Evolutionary conservation across 2,888 invertebrate genomes (phyloP).

Genomic region (Prosopocoilus inquinatus): DNA sequence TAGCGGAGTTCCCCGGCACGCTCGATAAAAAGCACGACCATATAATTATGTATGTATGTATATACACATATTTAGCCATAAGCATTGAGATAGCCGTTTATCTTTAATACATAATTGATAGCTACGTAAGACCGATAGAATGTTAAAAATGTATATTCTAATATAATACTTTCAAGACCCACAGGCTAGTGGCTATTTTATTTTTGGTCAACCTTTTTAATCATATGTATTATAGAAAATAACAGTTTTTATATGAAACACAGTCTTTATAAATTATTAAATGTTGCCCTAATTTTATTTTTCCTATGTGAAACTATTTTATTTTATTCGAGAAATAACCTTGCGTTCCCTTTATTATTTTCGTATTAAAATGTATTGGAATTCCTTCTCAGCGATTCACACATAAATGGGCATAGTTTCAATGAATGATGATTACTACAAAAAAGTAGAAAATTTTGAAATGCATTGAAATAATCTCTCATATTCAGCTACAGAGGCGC

Average conservation of each 20-base stretch:
- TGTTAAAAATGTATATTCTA: slow-evolving; percentile 51
- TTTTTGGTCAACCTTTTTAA: slow-evolving; percentile 21
- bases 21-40: slow-evolving; percentile 48
- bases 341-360: not conserved
- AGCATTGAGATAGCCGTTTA: slow-evolving; percentile 52
- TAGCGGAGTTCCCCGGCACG: slow-evolving; percentile 37
- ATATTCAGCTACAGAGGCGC: too few relatives aligned
- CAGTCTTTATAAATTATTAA: slow-evolving; percentile 22
- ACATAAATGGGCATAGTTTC: too few relatives aligned
- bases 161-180: slow-evolving; percentile 25
- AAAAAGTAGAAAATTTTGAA: too few relatives aligned
- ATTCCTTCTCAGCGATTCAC: not conserved
- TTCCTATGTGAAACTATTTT: not conserved
- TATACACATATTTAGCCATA: slow-evolving; percentile 53
- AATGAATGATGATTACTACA: too few relatives aligned
- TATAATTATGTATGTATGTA: slow-evolving; percentile 53
- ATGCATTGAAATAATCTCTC: too few relatives aligned
- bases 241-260: slow-evolving; percentile 21
- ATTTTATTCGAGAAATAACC: slow-evolving; percentile 1
- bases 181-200: slow-evolving; percentile 12
- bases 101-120: slow-evolving; percentile 54
- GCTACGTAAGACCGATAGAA: slow-evolving; percentile 50
- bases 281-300: slow-evolving; percentile 6
- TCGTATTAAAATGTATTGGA: not conserved
- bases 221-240: slow-evolving; percentile 21